These are phyloP conservation scores for Trichoplusia ni DNA, from an alignment of 1,140 invertebrate genomes.

Conservation along the genomic window DNA sequence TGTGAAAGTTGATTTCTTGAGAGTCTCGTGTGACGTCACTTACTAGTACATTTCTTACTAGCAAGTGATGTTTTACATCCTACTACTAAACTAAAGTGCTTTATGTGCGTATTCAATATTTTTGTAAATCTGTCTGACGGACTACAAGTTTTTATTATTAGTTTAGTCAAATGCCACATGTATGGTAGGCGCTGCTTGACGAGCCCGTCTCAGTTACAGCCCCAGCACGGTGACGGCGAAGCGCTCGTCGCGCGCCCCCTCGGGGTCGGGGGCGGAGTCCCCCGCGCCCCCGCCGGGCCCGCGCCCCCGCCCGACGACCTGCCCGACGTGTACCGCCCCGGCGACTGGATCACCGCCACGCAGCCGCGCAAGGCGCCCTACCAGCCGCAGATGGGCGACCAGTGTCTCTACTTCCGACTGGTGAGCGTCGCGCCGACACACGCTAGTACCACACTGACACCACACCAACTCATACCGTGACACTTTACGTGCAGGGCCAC, in stretches of 20 bases:
- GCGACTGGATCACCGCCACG: slow-evolving; percentile 97
- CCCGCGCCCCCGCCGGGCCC: slow-evolving; percentile 38
- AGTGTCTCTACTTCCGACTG: slow-evolving; percentile 93
- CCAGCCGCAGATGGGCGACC: slow-evolving; percentile 99
- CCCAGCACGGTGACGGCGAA: slow-evolving; percentile 37
- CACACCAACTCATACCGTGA: too few species aligned
- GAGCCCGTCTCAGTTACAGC: slow-evolving; percentile 41
- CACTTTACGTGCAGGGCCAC: slow-evolving; percentile 56
- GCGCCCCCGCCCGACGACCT: slow-evolving; percentile 82
- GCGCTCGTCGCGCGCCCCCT: slow-evolving; percentile 39
- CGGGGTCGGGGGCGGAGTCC: slow-evolving; percentile 31
- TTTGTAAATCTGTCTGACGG: too few species aligned
- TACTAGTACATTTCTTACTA: too few species aligned
- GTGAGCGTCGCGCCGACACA: slow-evolving; percentile 73
- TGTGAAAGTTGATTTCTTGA: too few species aligned
- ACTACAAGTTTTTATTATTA: too few species aligned
- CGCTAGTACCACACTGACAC: too few species aligned
- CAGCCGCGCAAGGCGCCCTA: slow-evolving; percentile 97
- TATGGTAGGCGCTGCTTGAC: neutral
- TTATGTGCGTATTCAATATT: too few species aligned
- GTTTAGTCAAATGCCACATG: too few species aligned
- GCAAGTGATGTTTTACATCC: too few species aligned
- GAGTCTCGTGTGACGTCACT: too few species aligned
- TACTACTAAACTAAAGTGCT: too few species aligned
- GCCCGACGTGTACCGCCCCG: slow-evolving; percentile 91